These are phyloP conservation scores for Myrmecophaga tridactyla DNA, from an alignment of 2,113 vertebrate genomes.

Conservation along the genomic window DNA sequence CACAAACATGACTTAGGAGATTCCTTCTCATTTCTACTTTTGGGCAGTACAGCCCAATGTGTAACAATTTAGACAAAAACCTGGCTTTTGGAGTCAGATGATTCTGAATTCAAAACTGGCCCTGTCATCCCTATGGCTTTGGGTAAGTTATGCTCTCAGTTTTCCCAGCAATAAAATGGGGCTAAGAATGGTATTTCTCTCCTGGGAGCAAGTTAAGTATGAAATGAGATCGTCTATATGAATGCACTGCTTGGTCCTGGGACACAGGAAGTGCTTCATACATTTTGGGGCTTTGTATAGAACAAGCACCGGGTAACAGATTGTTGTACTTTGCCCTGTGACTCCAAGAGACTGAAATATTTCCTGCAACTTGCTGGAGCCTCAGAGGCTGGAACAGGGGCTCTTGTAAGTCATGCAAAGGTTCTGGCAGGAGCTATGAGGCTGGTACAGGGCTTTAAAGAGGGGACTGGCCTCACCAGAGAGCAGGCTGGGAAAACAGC, in stretches of 20 bases:
- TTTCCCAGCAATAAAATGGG: neutral
- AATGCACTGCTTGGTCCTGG: neutral
- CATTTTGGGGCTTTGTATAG: neutral
- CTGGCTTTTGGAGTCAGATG: neutral
- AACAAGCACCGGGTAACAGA: neutral
- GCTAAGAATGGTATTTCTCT: neutral
- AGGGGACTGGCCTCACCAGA: neutral
- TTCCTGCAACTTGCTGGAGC: neutral
- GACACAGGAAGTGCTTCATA: fast-evolving
- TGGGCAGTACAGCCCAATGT: neutral
- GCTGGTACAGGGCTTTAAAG: neutral
- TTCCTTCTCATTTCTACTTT: neutral
- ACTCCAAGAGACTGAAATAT: neutral
- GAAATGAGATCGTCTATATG: neutral
- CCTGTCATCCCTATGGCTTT: neutral
- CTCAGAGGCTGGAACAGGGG: neutral
- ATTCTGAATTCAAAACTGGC: neutral
- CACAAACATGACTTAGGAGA: neutral
- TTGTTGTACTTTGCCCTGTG: neutral
- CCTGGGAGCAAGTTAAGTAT: neutral
- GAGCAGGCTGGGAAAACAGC: neutral
- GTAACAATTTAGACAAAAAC: neutral
- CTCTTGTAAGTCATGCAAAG: neutral
- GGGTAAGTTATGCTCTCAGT: neutral
- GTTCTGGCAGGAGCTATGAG: neutral